Percentiles rank a stretch among this genome's conserved stretches.
These are phyloP conservation scores for Sparus aurata DNA, from an alignment of 2,797 vertebrate genomes.

Conservation along the genomic window DNA sequence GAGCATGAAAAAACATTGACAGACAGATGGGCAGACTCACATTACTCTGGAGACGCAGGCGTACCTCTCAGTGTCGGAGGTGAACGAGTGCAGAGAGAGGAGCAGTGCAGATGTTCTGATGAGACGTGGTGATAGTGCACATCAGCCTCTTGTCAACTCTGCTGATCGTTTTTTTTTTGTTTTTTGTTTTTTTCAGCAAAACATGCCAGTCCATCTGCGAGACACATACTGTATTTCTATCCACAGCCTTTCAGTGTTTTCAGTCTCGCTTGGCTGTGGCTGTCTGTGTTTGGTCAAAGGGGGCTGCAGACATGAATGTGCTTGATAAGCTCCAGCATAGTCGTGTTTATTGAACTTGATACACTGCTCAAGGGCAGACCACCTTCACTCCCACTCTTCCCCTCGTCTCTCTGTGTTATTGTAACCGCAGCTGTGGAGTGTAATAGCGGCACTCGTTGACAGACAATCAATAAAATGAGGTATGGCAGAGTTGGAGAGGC, in stretches of 20 bases:
- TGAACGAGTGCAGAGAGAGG: conserved; percentile 70
- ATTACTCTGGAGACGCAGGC: conserved; percentile 63
- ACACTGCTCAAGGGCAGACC: conserved; percentile 59
- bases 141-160: conserved; percentile 22
- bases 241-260: conserved; percentile 34
- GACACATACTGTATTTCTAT: conserved; percentile 39
- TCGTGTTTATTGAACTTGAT: conserved; percentile 49
- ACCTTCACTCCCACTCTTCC: conserved; percentile 39
- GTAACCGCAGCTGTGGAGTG: conserved; percentile 24
- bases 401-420: conserved; percentile 16
- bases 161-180: conserved; percentile 1
- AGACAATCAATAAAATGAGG: conserved; percentile 48
- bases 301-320: conserved; percentile 27
- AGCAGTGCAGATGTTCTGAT: conserved; percentile 65
- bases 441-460: conserved; percentile 47
- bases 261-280: conserved; percentile 29
- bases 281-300: conserved; percentile 43
- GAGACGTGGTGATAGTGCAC: conserved; percentile 39
- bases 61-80: conserved; percentile 51
- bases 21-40: conserved; percentile 72
- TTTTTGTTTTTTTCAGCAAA: conserved; percentile 19
- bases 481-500: neutral
- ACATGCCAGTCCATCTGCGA: conserved; percentile 4
- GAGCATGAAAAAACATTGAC: conserved; percentile 57
- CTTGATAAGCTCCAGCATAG: conserved; percentile 32